A percentile compares a stretch with the other conserved stretches of the same genome.
These are phyloP conservation scores for Myrmophylax atrothorax DNA, from an alignment of 2,113 vertebrate genomes.

Conservation along the genomic window DNA sequence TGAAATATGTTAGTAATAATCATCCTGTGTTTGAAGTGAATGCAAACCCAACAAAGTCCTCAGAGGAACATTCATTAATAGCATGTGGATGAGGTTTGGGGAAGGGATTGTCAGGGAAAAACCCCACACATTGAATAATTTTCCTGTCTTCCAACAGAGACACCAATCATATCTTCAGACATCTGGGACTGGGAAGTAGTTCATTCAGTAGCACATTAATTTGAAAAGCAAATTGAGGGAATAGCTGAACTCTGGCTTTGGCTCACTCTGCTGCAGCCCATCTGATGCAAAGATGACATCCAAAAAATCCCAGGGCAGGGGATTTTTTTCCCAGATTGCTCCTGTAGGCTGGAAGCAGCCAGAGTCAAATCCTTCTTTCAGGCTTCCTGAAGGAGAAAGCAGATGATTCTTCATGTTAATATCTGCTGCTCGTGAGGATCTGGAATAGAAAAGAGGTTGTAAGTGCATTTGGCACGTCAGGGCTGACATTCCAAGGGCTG, in stretches of 20 bases:
- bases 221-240: constrained; percentile 30
- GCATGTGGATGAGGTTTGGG: constrained; percentile 50
- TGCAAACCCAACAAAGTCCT: neutral
- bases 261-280: neutral
- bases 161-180: constrained; percentile 40
- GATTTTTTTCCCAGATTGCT: constrained; percentile 29
- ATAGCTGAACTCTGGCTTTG: constrained; percentile 34
- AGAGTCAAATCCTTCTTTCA: neutral
- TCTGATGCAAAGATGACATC: constrained; percentile 41
- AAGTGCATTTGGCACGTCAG: neutral
- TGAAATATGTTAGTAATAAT: constrained; percentile 54
- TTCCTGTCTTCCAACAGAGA: constrained; percentile 1
- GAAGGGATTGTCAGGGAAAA: constrained; percentile 3
- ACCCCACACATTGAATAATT: constrained; percentile 31
- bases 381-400: neutral
- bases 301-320: constrained; percentile 15
- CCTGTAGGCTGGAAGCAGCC: neutral
- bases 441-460: neutral
- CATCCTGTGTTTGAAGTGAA: constrained; percentile 24
- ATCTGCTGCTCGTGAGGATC: neutral
- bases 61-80: constrained; percentile 41
- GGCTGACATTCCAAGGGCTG: neutral
- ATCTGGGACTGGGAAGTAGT: constrained; percentile 18
- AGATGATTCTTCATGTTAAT: neutral
- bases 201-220: constrained; percentile 18